Conservation (phyloP, 2,797 vertebrate species). For the Coluber constrictor region DNA sequence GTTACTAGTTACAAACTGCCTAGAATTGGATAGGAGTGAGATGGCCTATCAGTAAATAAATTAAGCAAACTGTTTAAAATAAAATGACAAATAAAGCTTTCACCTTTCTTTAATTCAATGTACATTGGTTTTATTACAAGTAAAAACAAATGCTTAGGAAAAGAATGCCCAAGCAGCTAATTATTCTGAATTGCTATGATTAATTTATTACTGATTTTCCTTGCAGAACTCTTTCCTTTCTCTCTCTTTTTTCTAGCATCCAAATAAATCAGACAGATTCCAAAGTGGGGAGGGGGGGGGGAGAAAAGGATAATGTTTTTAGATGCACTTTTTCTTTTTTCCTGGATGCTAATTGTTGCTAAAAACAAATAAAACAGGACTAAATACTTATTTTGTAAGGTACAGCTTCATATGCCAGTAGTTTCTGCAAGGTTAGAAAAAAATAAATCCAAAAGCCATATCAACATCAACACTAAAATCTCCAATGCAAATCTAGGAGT, state of each 20-base stretch:
- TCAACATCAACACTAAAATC: neutral
- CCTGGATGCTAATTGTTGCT: neutral
- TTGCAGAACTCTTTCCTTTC: neutral
- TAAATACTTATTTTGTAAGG: neutral
- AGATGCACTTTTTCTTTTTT: neutral
- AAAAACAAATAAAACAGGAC: neutral
- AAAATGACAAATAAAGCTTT: neutral
- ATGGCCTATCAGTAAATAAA: neutral
- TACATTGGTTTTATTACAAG: neutral
- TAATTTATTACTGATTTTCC: neutral
- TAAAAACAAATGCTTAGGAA: neutral
- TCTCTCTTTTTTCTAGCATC: neutral
- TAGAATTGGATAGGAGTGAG: neutral
- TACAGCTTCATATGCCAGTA: neutral
- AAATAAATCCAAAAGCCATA: neutral
- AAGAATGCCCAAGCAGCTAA: neutral
- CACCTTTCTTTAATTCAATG: neutral
- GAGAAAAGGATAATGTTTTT: neutral
- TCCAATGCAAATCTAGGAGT: neutral
- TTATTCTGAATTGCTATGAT: neutral
- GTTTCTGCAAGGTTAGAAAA: neutral
- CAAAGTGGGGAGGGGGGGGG: accelerated
- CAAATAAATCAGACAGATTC: neutral
- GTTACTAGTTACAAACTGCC: neutral
- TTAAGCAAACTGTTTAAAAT: neutral